Evolutionary conservation across 2,888 invertebrate genomes (phyloP).

Genomic region (Latrodectus hesperus): DNA sequence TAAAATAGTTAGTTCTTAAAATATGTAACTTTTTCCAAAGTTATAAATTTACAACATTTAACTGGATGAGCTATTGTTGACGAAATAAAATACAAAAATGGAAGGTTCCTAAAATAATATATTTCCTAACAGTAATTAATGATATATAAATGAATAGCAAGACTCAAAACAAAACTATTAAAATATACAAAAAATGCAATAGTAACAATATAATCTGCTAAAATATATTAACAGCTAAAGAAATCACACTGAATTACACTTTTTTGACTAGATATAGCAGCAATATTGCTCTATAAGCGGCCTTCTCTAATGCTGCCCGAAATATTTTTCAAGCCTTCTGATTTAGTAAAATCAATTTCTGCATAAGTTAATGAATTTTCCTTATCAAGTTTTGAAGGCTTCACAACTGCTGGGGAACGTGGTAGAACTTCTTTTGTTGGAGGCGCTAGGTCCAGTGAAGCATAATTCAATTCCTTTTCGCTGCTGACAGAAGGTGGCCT

Average conservation of each 20-base stretch:
- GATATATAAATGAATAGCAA: not conserved
- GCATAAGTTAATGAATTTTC: slow-evolving; percentile 73
- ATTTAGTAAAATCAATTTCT: slow-evolving; percentile 75
- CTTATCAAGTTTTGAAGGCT: slow-evolving; percentile 64
- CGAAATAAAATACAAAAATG: no score
- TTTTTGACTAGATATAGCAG: slow-evolving; percentile 44
- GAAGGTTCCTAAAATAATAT: no score
- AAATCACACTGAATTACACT: slow-evolving; percentile 14
- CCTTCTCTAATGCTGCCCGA: slow-evolving; percentile 69
- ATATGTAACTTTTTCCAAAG: no score
- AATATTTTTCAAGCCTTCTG: slow-evolving; percentile 73
- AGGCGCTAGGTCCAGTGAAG: slow-evolving; percentile 74
- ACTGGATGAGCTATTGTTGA: no score
- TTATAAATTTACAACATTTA: no score
- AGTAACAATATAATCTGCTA: slow-evolving; percentile 7
- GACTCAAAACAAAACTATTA: slow-evolving; percentile 2
- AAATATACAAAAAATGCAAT: slow-evolving; percentile 18
- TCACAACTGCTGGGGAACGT: slow-evolving; percentile 71
- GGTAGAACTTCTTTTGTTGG: slow-evolving; percentile 71
- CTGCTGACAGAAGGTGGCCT: slow-evolving; percentile 72
- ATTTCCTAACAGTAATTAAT: no score
- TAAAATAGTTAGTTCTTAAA: no score
- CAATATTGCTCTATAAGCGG: slow-evolving; percentile 60
- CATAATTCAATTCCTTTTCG: slow-evolving; percentile 77
- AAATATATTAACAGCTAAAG: slow-evolving; percentile 27